Percentiles rank a stretch among this genome's conserved stretches.
Evolutionary conservation across 2,888 invertebrate species (phyloP).

Genomic region (Leptopilina drosophilae): DNA sequence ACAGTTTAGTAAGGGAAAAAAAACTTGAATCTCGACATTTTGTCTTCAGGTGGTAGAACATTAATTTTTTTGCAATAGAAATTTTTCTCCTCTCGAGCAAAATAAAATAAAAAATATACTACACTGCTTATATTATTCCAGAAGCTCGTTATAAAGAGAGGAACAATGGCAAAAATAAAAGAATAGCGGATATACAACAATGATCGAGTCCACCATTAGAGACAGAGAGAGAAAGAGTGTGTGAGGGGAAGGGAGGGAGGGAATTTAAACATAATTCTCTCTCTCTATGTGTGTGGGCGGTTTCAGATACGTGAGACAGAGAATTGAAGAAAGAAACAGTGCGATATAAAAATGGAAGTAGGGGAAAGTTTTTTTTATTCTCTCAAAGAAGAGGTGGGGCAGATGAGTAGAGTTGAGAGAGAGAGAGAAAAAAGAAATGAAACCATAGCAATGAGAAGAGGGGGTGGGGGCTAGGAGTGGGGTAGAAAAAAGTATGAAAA

Average conservation of each 20-base stretch:
- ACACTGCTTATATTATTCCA: conserved; percentile 11
- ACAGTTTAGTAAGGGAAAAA: too few relatives aligned
- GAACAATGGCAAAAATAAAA: conserved; percentile 33
- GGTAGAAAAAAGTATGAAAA: not conserved
- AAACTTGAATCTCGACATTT: not conserved
- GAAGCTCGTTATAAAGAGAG: conserved; percentile 8
- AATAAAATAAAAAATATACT: not conserved
- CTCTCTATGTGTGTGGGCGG: conserved; percentile 12
- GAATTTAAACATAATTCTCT: conserved; percentile 7
- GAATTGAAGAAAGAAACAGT: conserved; percentile 35
- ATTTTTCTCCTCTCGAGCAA: too few relatives aligned
- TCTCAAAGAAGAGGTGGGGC: not conserved
- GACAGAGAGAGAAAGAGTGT: too few relatives aligned
- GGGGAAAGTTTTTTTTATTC: not conserved
- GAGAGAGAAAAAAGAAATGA: not conserved
- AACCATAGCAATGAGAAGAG: conserved; percentile 12
- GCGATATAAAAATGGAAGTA: conserved; percentile 23
- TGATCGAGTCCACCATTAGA: not conserved
- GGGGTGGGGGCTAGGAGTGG: not conserved
- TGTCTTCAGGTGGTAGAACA: too few relatives aligned
- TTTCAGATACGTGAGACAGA: conserved; percentile 14
- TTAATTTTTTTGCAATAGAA: too few relatives aligned
- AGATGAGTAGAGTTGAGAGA: not conserved
- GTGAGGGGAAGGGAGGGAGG: not conserved
- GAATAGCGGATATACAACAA: conserved; percentile 33